phyloP scores from a whole-genome alignment of 2,888 invertebrate species.

The Nomada ruficornis region DNA sequence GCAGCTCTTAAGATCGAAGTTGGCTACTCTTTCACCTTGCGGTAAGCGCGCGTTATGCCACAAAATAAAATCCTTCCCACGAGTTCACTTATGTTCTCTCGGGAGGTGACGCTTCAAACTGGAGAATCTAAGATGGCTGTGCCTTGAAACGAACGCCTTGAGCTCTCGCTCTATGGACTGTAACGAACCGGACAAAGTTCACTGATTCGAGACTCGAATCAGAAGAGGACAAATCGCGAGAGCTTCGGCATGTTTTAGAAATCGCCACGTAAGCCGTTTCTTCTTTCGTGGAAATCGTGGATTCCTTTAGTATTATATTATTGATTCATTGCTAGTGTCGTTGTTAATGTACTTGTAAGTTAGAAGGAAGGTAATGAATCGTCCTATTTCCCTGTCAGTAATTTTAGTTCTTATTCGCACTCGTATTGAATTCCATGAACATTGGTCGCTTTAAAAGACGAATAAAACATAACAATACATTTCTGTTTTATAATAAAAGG shows the following conservation, averaged over 20 bases:
- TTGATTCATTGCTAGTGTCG: too few relatives aligned
- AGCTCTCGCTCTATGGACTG: conserved; percentile 33
- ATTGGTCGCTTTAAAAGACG: too few relatives aligned
- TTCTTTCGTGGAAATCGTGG: background rate
- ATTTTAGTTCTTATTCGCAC: too few relatives aligned
- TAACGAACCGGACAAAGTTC: conserved; percentile 55
- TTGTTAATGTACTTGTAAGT: too few relatives aligned
- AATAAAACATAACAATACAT: background rate
- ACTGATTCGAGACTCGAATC: conserved; percentile 32
- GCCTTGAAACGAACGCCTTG: conserved; percentile 21
- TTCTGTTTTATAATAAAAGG: background rate
- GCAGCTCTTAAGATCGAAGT: conserved; percentile 56
- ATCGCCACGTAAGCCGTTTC: background rate
- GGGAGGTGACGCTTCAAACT: background rate
- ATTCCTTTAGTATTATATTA: too few relatives aligned
- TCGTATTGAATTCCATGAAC: too few relatives aligned
- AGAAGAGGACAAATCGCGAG: conserved; percentile 2
- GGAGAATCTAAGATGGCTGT: conserved; percentile 11
- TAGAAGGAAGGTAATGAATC: too few relatives aligned
- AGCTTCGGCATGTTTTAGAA: background rate
- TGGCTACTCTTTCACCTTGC: conserved; percentile 46
- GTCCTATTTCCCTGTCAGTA: too few relatives aligned
- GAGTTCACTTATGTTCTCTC: conserved; percentile 19
- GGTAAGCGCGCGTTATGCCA: conserved; percentile 68
- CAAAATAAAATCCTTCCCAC: conserved; percentile 71